Evolutionary conservation across 1,140 invertebrate genomes (phyloP), one percentile per base, ranked within the genome.

Genomic region (Tetramorium parvispinum): DNA sequence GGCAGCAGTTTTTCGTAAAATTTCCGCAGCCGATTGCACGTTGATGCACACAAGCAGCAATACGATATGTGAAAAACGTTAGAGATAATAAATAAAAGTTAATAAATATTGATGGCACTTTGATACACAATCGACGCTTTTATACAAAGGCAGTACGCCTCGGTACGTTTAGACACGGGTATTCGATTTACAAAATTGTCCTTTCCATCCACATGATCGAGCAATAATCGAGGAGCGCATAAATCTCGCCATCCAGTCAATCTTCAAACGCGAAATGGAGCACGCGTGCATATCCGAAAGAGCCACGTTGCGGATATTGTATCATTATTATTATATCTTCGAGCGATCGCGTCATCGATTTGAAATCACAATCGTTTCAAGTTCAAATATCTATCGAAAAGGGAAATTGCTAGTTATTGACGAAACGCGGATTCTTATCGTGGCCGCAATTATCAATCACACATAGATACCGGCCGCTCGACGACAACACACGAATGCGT

Each of bases 371-470:
- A 65, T 21, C 37, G n/a, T 66, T 21, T 46, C 40, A 7, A 13
- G 24, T 65, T 66, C 32, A 40, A 53, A 66, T 53, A 6, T 68
- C 61, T 68, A 53, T 53, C 32, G n/a, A 46, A 51, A 21, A 3
- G 57, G 66, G 51, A 82, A 82, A 43, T 57, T 3, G 65, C 21
- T 57, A 21, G 24, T 66, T 32, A 71, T 55, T 57, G 49, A 13
- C 11, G 10, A 71, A 71, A 82, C 13, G 32, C 66, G 66, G 43
- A 57, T 57, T 57, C 40, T 82, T 82, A 82, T 82, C 79, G 32
- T 0, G 13, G 43, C 13, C 18, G 3, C 21, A 66, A 32, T 82
- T 55, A 82, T 71, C 32, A 81, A 40, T n/a, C 10, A 5, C 65
- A 21, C 32, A 3, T 16, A 55, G 37, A 78, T 78, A 78, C 18